Evolutionary conservation across 1,140 invertebrate genomes (phyloP).

Genomic region (Drosophila biarmipes): DNA sequence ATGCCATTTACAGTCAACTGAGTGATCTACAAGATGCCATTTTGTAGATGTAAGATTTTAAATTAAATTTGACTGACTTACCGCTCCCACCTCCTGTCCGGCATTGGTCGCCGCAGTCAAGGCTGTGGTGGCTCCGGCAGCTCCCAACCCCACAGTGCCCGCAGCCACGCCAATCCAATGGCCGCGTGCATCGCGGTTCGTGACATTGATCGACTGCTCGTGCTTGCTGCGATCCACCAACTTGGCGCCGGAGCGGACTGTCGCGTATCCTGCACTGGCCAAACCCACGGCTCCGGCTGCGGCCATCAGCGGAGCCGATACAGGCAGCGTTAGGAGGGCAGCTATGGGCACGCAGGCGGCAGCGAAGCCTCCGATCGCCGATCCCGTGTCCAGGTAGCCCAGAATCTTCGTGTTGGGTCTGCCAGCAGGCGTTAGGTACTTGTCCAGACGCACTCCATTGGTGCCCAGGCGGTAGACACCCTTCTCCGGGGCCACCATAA

Average conservation of each 20-base stretch:
- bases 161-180: conserved; percentile 62
- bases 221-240: conserved; percentile 67
- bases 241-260: conserved; percentile 46
- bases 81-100: conserved; percentile 62
- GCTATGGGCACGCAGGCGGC: conserved; percentile 69
- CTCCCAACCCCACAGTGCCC: conserved; percentile 62
- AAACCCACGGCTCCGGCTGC: conserved; percentile 52
- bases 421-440: conserved; percentile 49
- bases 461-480: conserved; percentile 54
- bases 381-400: conserved; percentile 34
- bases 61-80: conserved; percentile 24
- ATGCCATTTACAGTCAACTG: conserved; percentile 67
- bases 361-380: conserved; percentile 48
- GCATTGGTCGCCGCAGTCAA: conserved; percentile 54
- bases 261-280: conserved; percentile 54
- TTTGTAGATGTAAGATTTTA: neutral
- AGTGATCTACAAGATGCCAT: conserved; percentile 34
- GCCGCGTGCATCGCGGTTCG: conserved; percentile 56
- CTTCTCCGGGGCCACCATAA: conserved; percentile 62
- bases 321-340: conserved; percentile 36
- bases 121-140: conserved; percentile 65
- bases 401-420: conserved; percentile 19
- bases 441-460: conserved; percentile 36
- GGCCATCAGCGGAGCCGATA: conserved; percentile 60
- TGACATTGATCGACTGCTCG: conserved; percentile 69